Evolutionary conservation across 2,888 invertebrate genomes (phyloP).

Genomic region (Mycalesis mineus): DNA sequence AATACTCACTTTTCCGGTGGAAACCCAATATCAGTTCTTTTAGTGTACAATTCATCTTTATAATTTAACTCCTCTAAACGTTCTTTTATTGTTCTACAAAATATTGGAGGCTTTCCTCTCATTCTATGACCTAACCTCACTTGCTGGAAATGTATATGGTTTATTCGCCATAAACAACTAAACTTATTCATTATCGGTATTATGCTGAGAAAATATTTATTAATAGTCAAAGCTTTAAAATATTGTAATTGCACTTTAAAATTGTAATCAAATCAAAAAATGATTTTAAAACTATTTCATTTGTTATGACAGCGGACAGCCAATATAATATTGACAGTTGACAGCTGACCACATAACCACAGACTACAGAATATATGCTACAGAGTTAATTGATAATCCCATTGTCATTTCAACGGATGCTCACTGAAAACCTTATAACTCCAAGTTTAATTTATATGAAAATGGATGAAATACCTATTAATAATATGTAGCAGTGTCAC

Average conservation of each 20-base stretch:
- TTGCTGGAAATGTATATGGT: constrained; percentile 57
- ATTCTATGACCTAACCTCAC: constrained; percentile 76
- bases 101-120: constrained; percentile 84
- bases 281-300: no score
- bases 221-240: not conserved
- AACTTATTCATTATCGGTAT: constrained; percentile 49
- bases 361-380: no score
- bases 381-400: no score
- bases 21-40: constrained; percentile 63
- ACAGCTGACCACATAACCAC: no score
- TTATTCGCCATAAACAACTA: constrained; percentile 33
- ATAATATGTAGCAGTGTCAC: no score
- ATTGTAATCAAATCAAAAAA: no score
- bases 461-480: no score
- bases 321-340: no score
- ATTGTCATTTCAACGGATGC: no score
- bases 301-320: no score
- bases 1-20: constrained; percentile 54
- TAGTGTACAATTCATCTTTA: constrained; percentile 63
- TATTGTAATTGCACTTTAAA: not conserved
- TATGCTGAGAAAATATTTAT: not conserved
- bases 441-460: no score
- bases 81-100: constrained; percentile 82
- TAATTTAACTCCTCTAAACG: constrained; percentile 80
- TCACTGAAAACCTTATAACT: no score